Percentiles rank a stretch among this genome's conserved stretches.
Conservation (phyloP, 2,113 vertebrate species). For the Piaya cayana region DNA sequence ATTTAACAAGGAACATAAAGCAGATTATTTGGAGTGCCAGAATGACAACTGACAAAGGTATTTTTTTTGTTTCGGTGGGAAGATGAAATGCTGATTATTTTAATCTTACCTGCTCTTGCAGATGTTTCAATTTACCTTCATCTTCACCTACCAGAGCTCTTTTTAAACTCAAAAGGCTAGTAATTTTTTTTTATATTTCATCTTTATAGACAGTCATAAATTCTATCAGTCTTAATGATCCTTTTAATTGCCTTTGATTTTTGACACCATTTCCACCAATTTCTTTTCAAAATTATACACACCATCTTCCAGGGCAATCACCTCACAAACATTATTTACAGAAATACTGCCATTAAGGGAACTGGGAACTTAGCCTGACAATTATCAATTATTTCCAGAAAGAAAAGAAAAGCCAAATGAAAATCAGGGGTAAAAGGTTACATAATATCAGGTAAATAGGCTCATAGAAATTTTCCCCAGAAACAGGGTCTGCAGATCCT, state of each 20-base stretch:
- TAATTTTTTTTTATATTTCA: constrained; percentile 56
- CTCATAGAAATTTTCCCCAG: not conserved
- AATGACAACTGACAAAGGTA: not conserved
- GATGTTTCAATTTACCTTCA: constrained; percentile 27
- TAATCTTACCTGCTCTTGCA: not conserved
- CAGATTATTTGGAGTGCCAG: not conserved
- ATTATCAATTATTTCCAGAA: not conserved
- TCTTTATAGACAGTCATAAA: constrained; percentile 48
- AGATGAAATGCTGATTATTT: not conserved
- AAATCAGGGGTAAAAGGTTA: not conserved
- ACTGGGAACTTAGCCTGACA: not conserved
- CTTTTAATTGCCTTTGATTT: constrained; percentile 46
- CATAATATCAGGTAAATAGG: not conserved
- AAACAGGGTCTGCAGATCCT: not conserved
- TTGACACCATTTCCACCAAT: not conserved
- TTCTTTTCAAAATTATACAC: not conserved
- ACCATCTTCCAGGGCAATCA: not conserved
- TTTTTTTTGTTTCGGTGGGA: not conserved
- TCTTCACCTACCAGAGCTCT: not conserved
- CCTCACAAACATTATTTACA: not conserved
- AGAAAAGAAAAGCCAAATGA: not conserved
- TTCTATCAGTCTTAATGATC: constrained; percentile 37
- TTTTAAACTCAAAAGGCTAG: constrained; percentile 1
- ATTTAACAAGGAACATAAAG: not conserved
- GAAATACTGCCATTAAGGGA: not conserved